phyloP scores from a whole-genome alignment of 1,140 invertebrate species.

The Drosophila sulfurigaster region DNA sequence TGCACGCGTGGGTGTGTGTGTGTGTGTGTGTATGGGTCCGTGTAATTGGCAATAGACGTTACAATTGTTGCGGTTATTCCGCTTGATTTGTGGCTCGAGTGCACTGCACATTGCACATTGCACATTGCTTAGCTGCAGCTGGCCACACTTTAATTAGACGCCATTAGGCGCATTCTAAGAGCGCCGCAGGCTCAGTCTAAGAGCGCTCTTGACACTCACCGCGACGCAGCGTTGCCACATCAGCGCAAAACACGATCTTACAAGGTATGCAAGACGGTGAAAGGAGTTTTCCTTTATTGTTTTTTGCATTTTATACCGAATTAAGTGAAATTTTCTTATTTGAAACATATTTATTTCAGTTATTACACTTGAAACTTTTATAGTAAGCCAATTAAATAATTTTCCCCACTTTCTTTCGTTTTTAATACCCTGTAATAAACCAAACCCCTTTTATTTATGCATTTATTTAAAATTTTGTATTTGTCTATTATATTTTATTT shows the following conservation, averaged over 20 bases:
- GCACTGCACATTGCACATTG: background rate
- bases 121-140: background rate
- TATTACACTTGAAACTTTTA: too few relatives aligned
- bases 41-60: conserved; percentile 35
- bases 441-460: background rate
- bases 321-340: too few relatives aligned
- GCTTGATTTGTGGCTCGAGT: conserved; percentile 6
- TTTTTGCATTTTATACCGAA: too few relatives aligned
- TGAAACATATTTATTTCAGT: too few relatives aligned
- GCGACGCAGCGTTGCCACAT: conserved; percentile 7
- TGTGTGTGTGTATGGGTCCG: background rate
- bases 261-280: background rate
- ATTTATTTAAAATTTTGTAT: too few relatives aligned
- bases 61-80: conserved; percentile 29
- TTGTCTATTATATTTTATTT: too few relatives aligned
- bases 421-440: too few relatives aligned
- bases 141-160: conserved; percentile 8
- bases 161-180: background rate
- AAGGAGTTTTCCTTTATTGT: too few relatives aligned
- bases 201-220: background rate
- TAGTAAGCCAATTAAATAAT: too few relatives aligned
- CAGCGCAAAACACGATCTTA: background rate
- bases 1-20: too few relatives aligned
- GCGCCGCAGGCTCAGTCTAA: background rate
- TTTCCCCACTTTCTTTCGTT: too few relatives aligned